These are phyloP conservation scores for Eueides isabella DNA, from an alignment of 1,140 invertebrate species.

Conservation along the genomic window DNA sequence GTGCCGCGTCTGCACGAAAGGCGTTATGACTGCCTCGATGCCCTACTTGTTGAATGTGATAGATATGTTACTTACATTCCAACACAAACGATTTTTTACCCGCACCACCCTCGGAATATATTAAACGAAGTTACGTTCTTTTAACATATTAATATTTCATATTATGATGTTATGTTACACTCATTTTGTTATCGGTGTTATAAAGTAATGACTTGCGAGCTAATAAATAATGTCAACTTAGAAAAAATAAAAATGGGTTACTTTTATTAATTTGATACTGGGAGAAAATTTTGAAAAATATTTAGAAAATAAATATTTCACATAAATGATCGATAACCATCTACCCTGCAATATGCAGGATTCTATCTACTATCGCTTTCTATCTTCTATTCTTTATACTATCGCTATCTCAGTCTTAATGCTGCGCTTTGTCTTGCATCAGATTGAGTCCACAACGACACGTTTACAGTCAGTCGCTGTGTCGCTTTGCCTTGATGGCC, in stretches of 20 bases:
- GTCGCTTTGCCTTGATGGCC: no score
- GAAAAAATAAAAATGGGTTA: not conserved
- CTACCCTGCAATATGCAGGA: no score
- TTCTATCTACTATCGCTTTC: no score
- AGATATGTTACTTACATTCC: slow-evolving; percentile 25
- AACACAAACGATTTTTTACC: not conserved
- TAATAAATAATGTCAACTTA: not conserved
- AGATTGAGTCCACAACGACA: no score
- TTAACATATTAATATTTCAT: not conserved
- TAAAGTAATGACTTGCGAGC: not conserved
- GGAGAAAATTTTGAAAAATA: no score
- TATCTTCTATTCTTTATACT: no score
- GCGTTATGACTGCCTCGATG: slow-evolving; percentile 42
- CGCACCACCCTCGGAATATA: not conserved
- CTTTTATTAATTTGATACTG: not conserved
- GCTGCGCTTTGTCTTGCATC: no score
- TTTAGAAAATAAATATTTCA: no score
- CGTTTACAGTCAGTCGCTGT: no score
- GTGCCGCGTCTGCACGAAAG: slow-evolving; percentile 36
- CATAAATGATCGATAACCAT: no score
- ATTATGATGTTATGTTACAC: not conserved
- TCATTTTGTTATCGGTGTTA: not conserved
- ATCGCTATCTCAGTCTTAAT: no score
- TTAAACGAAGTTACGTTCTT: not conserved
- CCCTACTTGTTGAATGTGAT: slow-evolving; percentile 57